Base-by-base conservation (phyloP, 2,797 vertebrate genomes). In the Synanceia verrucosa region DNA sequence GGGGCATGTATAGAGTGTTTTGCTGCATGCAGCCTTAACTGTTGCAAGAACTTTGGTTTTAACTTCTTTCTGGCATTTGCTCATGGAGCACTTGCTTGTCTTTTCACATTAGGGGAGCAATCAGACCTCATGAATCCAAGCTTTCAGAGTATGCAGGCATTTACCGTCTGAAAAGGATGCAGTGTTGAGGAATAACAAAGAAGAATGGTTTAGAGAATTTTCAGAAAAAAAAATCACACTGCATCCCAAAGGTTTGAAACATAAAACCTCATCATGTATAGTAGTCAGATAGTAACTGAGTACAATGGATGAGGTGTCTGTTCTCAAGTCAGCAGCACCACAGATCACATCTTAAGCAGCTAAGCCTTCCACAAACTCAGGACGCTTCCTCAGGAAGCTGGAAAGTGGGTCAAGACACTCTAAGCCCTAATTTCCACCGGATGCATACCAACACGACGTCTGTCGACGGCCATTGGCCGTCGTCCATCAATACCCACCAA, bases 341-440 rank as follows among this genome's bases (percentile, higher is more conserved):
- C 18, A 24, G 43, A 39, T 81, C 46, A 76, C 37, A 50, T 71
- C n/a, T 59, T 24, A 66, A 51, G 53, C 29, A 55, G 39, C 50
- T 33, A 65, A 74, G 52, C 48, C 47, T 24, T 59, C 21, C 36
- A 48, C 65, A 82, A 76, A 79, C 76, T 39, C 33, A 31, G 43
- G 9, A 56, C 4, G 1, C 61, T 81, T 85, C 73, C 59, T 59
- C 69, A 73, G 78, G 83, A 90, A 86, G 72, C 51, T 46, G 46
- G 46, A 71, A 89, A 85, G 67, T 85, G 73, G 81, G 86, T 85
- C 80, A 81, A 41, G 21, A 76, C 26, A 74, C 73, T 65, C 16
- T 56, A 76, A 43, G 11, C 51, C 65, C 28, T 41, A 9, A n/a
- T n/a, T n/a, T n/a, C n/a, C n/a, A n/a, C n/a, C n/a, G n/a, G n/a